Base-by-base conservation (phyloP, 2,888 invertebrate species). In the Cistogaster globosa region DNA sequence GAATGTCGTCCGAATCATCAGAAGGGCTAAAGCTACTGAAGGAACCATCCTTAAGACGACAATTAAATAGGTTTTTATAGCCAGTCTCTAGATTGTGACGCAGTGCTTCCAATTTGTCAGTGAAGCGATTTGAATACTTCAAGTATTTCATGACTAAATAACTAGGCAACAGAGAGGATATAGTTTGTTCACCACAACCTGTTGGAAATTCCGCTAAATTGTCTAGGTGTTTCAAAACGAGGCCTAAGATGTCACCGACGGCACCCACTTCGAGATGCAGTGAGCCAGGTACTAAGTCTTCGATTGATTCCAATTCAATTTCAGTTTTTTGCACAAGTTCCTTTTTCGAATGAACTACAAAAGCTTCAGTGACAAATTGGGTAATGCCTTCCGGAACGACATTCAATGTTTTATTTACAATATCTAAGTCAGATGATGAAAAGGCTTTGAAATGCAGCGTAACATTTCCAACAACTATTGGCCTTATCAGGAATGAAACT, bases 31-130 rank as follows among this genome's bases (percentile, higher is more conserved):
- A 97, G 87, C 97, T 94, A 92, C 96, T 95, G 93, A 98, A 99
- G 0, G 98, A 98, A 2, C 98, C 98, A 91, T 99, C 98, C 0
- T 93, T 90, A 84, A 96, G 95, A 83, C 96, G 95, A 92, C 96
- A 99, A 0, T 96, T 97, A 91, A 99, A 93, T 6, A 38, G 2
- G 2, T 12, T 38, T 12, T 4, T 2, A 38, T 4, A 38, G 38
- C 38, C 38, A 12, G 6, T 38, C 12, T 38, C 38, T 12, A 38
- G 8, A 38, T 38, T 38, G 12, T 38, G 1, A 38, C 38, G 6
- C 12, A 38, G 12, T 1, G 12, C 12, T 38, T 38, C 6, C 2
- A 38, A 4, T 2, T 2, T 38, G 12, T 2, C 9, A 12, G 3
- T 38, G 2, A 38, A 38, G 6, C 38, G 2, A 4, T 6, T 12